Base-by-base conservation (phyloP, 2,888 invertebrate species). In the Steromphala cineraria region DNA sequence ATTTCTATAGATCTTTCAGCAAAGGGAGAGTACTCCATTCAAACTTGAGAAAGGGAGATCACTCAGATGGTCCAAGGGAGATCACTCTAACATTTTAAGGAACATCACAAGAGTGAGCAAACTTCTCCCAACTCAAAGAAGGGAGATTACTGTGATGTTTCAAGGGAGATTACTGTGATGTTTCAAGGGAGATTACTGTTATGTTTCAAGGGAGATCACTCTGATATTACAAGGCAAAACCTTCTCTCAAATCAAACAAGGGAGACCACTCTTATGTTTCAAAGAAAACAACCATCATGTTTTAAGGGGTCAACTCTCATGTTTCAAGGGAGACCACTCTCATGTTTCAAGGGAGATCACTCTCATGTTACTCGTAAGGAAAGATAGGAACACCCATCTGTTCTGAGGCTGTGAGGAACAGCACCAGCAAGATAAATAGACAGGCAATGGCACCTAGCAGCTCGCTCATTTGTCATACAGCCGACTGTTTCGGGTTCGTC, bases 401-500 rank as follows among this genome's bases (percentile, higher is more conserved):
- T 67, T 87, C 86, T 1, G 87, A 83, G 52, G 87, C 87, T 10
- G 86, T 84, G 28, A 86, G 79, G 10, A 87, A 82, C 28, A 87
- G 83, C 56, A 86, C 83, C 28, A 87, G 67, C 79, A 87, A 79
- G 71, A 87, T 82, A 21, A 86, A 80, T 24, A 86, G 82, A 79
- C 84, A 84, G 83, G 84, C 85, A 67, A 85, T 62, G 28, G 83
- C 85, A 67, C 86, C 86, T 84, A 87, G 84, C 87, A 87, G 85
- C 86, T 87, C 86, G 74, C 81, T 82, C 36, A 87, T 80, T 75
- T 81, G 86, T 88, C 87, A 88, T 80, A 87, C 88, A n/a, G 84
- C 84, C 2, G 87, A 86, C 81, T 87, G 87, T 80, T 88, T 89
- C 19, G 90, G 88, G 86, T 88, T 88, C 62, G 86, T 86, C 78